Evolutionary conservation across 2,888 invertebrate genomes (phyloP), one percentile per base, ranked within the genome.

Genomic region (Microctonus aethiopoides): DNA sequence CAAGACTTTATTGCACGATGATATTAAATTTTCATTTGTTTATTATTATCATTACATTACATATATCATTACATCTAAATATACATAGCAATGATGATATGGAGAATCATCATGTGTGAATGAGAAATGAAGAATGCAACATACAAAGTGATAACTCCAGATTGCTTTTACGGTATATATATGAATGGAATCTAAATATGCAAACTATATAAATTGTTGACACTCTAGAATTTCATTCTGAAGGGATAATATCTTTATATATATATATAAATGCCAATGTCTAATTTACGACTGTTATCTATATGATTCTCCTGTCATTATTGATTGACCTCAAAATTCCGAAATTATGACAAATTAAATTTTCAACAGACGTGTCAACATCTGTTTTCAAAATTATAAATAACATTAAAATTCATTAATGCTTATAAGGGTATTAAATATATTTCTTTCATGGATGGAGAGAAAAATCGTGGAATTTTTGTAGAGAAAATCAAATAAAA

Each of bases 131-230:
- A 57, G 57, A 57, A 57, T 61, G 20, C 41, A 54, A 64, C 52
- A 24, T 20, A 36, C 32, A 7, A 13, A 34, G 22, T 52, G 52
- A 29, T 51, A 36, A 64, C 51, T 66, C 41, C 41, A 64, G n/a
- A 66, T 66, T 20, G 41, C 26, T 57, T 57, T 41, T 57, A 65
- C 57, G 56, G 22, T 41, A 56, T 16, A 16, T 7, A 41, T 34
- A 51, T 26, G 39, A 66, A 66, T 16, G 41, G 32, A 66, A 57
- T 39, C 26, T 36, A 16, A 52, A 66, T 66, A 57, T 66, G 39
- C 56, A 57, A 57, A n/a, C 56, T 65, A 65, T 57, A 66, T 41
- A 57, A 57, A 66, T 66, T 57, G 65, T 66, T 66, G 57, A 39
- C 57, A 34, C 29, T 56, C 22, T 57, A 41, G 41, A 52, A 64